A percentile compares a stretch with the other conserved stretches of the same genome.
These are phyloP conservation scores for Coptodon bakossiorum DNA, from an alignment of 2,113 vertebrate species.

Conservation along the genomic window DNA sequence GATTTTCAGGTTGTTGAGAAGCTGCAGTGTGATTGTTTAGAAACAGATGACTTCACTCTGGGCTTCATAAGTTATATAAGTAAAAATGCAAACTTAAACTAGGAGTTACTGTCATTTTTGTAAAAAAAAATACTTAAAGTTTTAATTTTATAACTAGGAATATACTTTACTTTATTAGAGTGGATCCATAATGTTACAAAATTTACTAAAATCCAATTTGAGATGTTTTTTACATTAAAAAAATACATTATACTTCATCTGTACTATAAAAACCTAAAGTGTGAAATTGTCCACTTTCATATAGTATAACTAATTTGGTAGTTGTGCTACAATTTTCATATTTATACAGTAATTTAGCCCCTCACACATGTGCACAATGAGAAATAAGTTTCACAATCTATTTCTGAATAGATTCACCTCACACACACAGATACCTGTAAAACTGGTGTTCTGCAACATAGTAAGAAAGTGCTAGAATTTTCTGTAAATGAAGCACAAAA, in stretches of 20 bases:
- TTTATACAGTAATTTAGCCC: background rate
- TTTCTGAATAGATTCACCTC: background rate
- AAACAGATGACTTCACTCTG: background rate
- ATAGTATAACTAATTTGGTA: background rate
- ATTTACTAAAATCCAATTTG: background rate
- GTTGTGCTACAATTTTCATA: accelerated
- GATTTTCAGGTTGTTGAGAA: background rate
- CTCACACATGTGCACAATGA: accelerated
- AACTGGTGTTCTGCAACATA: accelerated
- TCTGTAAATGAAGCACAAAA: background rate
- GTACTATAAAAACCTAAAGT: background rate
- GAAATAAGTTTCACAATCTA: accelerated
- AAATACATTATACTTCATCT: background rate
- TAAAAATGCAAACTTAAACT: background rate
- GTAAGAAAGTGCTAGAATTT: background rate
- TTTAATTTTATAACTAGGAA: background rate
- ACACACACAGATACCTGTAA: background rate
- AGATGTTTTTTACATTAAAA: accelerated
- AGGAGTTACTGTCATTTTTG: accelerated
- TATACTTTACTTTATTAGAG: background rate
- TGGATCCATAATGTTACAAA: background rate
- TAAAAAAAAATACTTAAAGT: background rate
- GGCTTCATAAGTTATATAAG: background rate
- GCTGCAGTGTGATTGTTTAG: background rate
- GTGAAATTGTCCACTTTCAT: background rate